Evolutionary conservation across 2,797 vertebrate genomes (phyloP).

Genomic region (Brachyrhaphis roseni): DNA sequence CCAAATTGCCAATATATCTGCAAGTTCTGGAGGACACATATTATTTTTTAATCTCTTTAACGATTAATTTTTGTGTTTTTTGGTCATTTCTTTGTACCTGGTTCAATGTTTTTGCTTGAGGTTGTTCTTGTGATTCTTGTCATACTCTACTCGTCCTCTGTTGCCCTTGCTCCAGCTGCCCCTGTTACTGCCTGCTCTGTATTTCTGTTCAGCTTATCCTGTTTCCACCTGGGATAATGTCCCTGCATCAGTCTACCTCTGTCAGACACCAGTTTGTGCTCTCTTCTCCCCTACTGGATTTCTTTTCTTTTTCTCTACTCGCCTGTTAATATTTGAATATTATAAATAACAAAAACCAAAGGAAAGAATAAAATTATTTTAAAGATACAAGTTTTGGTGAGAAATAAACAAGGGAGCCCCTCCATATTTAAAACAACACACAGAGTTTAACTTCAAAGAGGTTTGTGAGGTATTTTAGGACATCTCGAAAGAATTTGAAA

Average conservation of each 20-base stretch:
- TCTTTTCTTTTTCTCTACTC: neutral
- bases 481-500: neutral
- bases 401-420: neutral
- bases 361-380: neutral
- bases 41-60: neutral
- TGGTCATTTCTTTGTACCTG: neutral
- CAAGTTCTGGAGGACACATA: neutral
- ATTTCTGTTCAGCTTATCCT: neutral
- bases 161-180: neutral
- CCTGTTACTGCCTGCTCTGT: neutral
- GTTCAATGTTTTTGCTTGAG: neutral
- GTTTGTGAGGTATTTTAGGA: neutral
- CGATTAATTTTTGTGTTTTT: too few relatives aligned
- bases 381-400: neutral
- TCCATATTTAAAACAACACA: neutral
- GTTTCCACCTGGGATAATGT: conserved; percentile 3
- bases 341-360: neutral
- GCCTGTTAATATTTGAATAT: neutral
- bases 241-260: neutral
- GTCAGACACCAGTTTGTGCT: neutral
- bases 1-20: neutral
- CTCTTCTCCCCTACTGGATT: neutral
- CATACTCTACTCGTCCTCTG: neutral
- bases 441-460: neutral
- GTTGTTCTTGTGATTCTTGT: neutral